phyloP scores from a whole-genome alignment of 2,888 invertebrate genomes.

The Drosophila phalerata region DNA sequence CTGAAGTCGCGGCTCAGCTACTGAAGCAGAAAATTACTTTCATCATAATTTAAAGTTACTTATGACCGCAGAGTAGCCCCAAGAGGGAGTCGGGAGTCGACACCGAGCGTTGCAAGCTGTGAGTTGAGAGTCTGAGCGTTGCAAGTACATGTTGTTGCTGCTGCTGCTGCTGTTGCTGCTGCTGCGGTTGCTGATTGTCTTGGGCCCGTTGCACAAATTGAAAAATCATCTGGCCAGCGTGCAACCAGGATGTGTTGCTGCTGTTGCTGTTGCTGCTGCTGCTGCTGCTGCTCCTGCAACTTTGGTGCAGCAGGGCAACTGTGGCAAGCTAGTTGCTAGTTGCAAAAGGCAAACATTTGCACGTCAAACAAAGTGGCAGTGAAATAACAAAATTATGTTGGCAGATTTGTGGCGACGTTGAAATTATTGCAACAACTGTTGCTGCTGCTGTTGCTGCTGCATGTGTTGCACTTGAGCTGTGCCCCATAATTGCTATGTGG shows the following conservation, averaged over 20 bases:
- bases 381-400: slow-evolving; percentile 82
- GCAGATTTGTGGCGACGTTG: slow-evolving; percentile 77
- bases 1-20: slow-evolving; percentile 70
- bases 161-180: slow-evolving; percentile 31
- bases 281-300: slow-evolving; percentile 3
- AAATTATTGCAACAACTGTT: slow-evolving; percentile 66
- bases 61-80: slow-evolving; percentile 65
- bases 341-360: slow-evolving; percentile 73
- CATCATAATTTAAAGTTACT: slow-evolving; percentile 82
- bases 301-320: background rate
- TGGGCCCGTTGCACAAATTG: slow-evolving; percentile 72
- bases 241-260: slow-evolving; percentile 61
- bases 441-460: background rate
- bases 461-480: slow-evolving; percentile 50
- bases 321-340: slow-evolving; percentile 12
- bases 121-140: slow-evolving; percentile 25
- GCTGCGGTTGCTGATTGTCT: slow-evolving; percentile 65
- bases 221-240: slow-evolving; percentile 74
- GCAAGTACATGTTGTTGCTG: slow-evolving; percentile 12
- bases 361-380: slow-evolving; percentile 81
- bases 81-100: slow-evolving; percentile 26
- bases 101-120: slow-evolving; percentile 9
- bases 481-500: slow-evolving; percentile 71
- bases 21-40: slow-evolving; percentile 84
- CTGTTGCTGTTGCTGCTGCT: slow-evolving; percentile 19